Conservation (phyloP, 2,797 vertebrate genomes). For the Craterocephalus amniculus region DNA sequence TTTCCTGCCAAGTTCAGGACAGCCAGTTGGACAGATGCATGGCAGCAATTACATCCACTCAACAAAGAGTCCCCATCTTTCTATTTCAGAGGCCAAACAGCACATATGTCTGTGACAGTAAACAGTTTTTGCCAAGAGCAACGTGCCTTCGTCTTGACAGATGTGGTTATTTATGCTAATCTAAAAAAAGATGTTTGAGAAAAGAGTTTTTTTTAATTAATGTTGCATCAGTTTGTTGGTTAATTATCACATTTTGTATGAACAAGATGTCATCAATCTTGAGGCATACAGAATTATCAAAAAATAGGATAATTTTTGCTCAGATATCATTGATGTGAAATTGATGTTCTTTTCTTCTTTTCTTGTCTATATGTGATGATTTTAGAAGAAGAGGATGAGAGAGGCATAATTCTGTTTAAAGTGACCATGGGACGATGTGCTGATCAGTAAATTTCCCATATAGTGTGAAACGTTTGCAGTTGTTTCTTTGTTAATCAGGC, state of each 20-base stretch:
- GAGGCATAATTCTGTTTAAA: neutral
- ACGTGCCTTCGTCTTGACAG: neutral
- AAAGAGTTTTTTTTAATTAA: constrained; percentile 13
- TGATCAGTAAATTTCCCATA: neutral
- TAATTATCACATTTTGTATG: constrained; percentile 25
- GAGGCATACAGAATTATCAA: neutral
- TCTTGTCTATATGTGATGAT: neutral
- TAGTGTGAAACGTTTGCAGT: constrained; percentile 18
- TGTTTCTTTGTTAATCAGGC: constrained; percentile 9
- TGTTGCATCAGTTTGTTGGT: constrained; percentile 7
- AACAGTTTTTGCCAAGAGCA: constrained; percentile 13
- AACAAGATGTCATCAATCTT: constrained; percentile 20
- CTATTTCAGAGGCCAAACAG: constrained; percentile 17
- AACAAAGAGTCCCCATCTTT: constrained; percentile 29
- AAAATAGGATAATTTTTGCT: neutral
- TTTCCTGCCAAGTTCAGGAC: constrained; percentile 36
- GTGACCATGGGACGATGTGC: neutral
- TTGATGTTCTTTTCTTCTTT: neutral
- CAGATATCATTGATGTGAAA: neutral
- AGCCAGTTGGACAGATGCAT: constrained; percentile 32
- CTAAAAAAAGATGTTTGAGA: constrained; percentile 27
- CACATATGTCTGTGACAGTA: constrained; percentile 16
- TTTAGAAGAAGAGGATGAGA: neutral
- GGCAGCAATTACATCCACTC: constrained; percentile 32
- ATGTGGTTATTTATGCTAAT: constrained; percentile 11